Base-by-base conservation (phyloP, 2,888 invertebrate species). In the Plagodis pulveraria region DNA sequence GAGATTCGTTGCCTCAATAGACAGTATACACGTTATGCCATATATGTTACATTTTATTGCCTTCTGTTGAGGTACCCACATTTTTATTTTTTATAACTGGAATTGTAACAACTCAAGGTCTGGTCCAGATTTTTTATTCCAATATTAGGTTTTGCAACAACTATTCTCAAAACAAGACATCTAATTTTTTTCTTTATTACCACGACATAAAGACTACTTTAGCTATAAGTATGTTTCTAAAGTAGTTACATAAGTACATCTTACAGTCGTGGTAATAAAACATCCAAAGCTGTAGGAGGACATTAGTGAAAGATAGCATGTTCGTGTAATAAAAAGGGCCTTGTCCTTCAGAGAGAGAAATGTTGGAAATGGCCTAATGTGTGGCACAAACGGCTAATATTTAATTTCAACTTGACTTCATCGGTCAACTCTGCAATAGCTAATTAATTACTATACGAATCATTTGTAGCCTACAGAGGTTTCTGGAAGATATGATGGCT, bases 251-350 rank as follows among this genome's bases (percentile, higher is more conserved):
- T 47, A 54, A 46, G 38, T 44, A 55, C 12, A 50, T 47, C 44
- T 46, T 53, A 58, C 61, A 59, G 36, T 42, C 43, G 43, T n/a
- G 52, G 48, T 45, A 58, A 64, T 64, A 68, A 68, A 67, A 56
- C 54, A 58, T 51, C 62, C 58, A 55, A 63, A 66, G 59, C 65
- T 65, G 67, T 60, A 61, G 65, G 54, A 62, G 50, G 52, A 58
- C 65, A 66, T 66, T 68, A 68, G 65, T 62, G 62, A 62, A 63
- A 67, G 65, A 68, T 68, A 65, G 55, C 62, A 56, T 62, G 63
- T 67, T 58, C 53, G 59, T 42, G 67, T 63, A 64, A 65, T 68
- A 68, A 68, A 63, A 63, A 43, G 42, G 60, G 42, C 50, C 62
- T 55, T 61, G 62, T 60, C 52, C 56, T 62, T 59, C 48, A 42